phyloP scores from a whole-genome alignment of 2,113 vertebrate species.

The Percina caprodes region DNA sequence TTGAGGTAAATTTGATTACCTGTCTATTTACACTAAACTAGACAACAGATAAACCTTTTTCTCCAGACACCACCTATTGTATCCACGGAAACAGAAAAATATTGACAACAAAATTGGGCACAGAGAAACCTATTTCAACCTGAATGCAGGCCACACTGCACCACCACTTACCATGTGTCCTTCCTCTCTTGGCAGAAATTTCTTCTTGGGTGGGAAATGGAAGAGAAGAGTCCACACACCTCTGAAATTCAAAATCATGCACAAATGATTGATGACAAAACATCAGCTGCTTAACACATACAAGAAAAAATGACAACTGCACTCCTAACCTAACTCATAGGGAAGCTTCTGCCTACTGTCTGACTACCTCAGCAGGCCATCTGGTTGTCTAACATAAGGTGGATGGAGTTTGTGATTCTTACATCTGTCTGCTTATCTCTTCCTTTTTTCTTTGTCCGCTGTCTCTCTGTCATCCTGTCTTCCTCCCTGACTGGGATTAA shows the following conservation, averaged over 20 bases:
- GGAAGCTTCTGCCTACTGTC: slow-evolving; percentile 26
- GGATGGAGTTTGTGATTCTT: slow-evolving; percentile 34
- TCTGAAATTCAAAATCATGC: slow-evolving; percentile 65
- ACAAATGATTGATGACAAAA: slow-evolving; percentile 8
- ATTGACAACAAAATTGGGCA: slow-evolving; percentile 45
- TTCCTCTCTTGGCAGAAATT: slow-evolving; percentile 74
- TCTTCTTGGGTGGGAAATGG: slow-evolving; percentile 78
- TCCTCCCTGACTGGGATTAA: slow-evolving; percentile 34
- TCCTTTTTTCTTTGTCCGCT: slow-evolving; percentile 29
- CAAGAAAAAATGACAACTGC: not conserved
- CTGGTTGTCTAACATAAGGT: slow-evolving; percentile 20
- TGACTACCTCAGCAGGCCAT: slow-evolving; percentile 21
- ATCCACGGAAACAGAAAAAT: slow-evolving; percentile 59
- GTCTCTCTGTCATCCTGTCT: slow-evolving; percentile 35
- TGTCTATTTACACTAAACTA: slow-evolving; percentile 34
- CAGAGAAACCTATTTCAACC: slow-evolving; percentile 19
- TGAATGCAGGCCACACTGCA: not conserved
- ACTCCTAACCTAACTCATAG: slow-evolving; percentile 19
- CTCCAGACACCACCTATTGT: slow-evolving; percentile 11
- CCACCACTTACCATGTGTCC: slow-evolving; percentile 76
- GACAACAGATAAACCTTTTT: slow-evolving; percentile 27
- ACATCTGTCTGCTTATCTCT: slow-evolving; percentile 42
- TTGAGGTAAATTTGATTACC: slow-evolving; percentile 11
- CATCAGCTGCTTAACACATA: slow-evolving; percentile 7
- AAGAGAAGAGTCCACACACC: slow-evolving; percentile 55